Base-by-base conservation (phyloP, 2,888 invertebrate species). In the Nymphalis polychloros region DNA sequence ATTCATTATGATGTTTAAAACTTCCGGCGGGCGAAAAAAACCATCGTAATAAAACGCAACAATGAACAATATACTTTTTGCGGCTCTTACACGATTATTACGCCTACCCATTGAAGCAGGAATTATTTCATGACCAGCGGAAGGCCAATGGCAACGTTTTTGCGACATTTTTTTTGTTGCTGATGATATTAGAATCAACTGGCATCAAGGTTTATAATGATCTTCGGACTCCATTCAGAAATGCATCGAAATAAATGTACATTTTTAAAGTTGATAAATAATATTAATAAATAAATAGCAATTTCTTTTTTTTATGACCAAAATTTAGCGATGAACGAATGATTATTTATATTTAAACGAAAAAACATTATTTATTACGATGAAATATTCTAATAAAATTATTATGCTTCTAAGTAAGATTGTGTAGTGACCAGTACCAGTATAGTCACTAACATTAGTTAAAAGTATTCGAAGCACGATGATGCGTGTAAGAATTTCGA, bases 91-190 rank as follows among this genome's bases (percentile, higher is more conserved):
- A 27, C 41, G 23, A 47, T 48, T 64, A 13, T 55, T 48, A 68
- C 64, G 68, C 31, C 59, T 59, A 49, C 47, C 35, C 64, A 67
- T 17, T 67, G 70, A 62, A 62, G 67, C 70, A 59, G 64, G 64
- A 64, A 70, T 66, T 69, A 20, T 65, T 61, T 62, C 50, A 60
- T 47, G 55, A 64, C 57, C 59, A 57, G 41, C 41, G 8, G 61
- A 70, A 67, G 70, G 70, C 47, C 57, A 70, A 61, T 48, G 48
- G 4, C 20, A 31, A 63, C 10, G 19, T 66, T 66, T 69, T 69
- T 66, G 47, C 19, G 2, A 8, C 16, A 52, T 59, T 27, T 27
- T 60, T 47, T 60, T 47, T 60, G 47, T 47, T 2, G 23, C n/a
- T n/a, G n/a, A 27, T 17, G n/a, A 23, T 48, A 0, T 27, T 53